Evolutionary conservation across 2,797 vertebrate genomes (phyloP).

Genomic region (Pampus argenteus): DNA sequence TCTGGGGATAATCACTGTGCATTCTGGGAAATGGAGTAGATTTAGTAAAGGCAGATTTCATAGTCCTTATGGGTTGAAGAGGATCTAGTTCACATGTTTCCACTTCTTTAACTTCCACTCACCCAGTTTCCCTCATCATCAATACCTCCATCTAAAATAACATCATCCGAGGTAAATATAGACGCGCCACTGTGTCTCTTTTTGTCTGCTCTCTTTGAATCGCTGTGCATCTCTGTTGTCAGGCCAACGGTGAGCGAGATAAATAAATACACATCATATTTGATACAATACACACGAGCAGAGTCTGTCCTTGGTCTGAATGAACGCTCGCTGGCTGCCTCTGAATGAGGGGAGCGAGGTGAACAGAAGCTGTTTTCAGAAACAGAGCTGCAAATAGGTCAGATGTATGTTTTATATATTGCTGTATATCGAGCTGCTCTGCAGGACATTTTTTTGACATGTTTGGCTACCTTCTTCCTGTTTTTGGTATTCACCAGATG

Average conservation of each 20-base stretch:
- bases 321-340: slow-evolving; percentile 12
- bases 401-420: slow-evolving; percentile 9
- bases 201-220: slow-evolving; percentile 49
- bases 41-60: no score
- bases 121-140: neutral
- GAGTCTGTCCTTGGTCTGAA: slow-evolving; percentile 37
- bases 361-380: slow-evolving; percentile 27
- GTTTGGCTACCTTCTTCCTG: no score
- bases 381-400: neutral
- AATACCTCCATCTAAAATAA: neutral
- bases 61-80: no score
- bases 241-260: slow-evolving; percentile 56
- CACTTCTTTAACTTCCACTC: neutral
- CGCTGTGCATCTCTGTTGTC: slow-evolving; percentile 56
- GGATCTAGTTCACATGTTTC: neutral
- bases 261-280: slow-evolving; percentile 55
- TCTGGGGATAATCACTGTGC: no score
- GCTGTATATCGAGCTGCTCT: neutral
- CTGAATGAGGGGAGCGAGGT: slow-evolving; percentile 19
- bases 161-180: slow-evolving; percentile 17
- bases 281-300: slow-evolving; percentile 12
- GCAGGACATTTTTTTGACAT: no score
- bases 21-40: neutral
- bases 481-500: no score
- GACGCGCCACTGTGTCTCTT: neutral